Evolutionary conservation across 2,888 invertebrate genomes (phyloP).

Genomic region (Nineta flava): DNA sequence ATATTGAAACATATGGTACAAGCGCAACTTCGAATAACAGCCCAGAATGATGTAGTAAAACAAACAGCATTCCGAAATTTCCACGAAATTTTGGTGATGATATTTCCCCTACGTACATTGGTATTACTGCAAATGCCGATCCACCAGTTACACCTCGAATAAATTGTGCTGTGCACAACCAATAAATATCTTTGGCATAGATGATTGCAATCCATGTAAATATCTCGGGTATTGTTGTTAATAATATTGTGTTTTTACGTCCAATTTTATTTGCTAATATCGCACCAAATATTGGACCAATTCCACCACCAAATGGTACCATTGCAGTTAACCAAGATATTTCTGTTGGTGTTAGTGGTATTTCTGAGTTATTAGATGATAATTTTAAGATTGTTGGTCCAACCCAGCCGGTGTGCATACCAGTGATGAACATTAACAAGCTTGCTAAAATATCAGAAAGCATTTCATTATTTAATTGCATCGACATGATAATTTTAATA

Average conservation of each 20-base stretch:
- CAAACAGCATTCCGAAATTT: constrained; percentile 37
- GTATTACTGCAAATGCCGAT: neutral
- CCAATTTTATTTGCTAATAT: constrained; percentile 42
- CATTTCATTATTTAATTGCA: too few species aligned
- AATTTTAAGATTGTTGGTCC: constrained; percentile 23
- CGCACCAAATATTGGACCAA: constrained; percentile 40
- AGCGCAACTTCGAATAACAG: constrained; percentile 38
- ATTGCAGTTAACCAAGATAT: constrained; percentile 41
- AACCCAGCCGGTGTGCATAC: constrained; percentile 28
- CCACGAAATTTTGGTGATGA: constrained; percentile 7
- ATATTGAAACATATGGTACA: constrained; percentile 35
- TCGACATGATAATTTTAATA: too few species aligned
- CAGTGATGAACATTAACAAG: constrained; percentile 21
- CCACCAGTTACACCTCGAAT: constrained; percentile 39
- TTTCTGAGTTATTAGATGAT: constrained; percentile 18
- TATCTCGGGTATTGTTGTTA: constrained; percentile 37
- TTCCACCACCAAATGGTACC: constrained; percentile 39
- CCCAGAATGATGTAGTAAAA: constrained; percentile 37
- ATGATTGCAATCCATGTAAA: constrained; percentile 40
- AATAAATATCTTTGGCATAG: constrained; percentile 32
- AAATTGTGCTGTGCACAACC: constrained; percentile 38
- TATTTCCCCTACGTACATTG: constrained; percentile 10
- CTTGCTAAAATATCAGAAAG: constrained; percentile 22
- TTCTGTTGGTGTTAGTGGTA: constrained; percentile 28
- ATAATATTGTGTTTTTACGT: constrained; percentile 37